phyloP scores from a whole-genome alignment of 2,113 vertebrate genomes.

The Megalops atlanticus region DNA sequence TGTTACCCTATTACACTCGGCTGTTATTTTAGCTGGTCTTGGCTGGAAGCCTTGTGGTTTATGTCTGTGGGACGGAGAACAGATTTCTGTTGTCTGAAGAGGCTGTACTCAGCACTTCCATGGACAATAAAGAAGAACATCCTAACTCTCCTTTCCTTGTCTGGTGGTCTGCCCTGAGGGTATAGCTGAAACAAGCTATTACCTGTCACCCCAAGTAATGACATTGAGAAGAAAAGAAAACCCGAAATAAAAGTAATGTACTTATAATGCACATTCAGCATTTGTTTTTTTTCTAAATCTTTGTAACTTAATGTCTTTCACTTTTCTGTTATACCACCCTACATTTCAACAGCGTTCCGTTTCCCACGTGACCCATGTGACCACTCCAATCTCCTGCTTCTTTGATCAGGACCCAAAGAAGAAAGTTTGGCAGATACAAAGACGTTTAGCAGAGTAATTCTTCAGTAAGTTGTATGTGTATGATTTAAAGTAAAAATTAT shows the following conservation, averaged over 20 bases:
- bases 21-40: slow-evolving; percentile 31
- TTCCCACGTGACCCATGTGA: neutral
- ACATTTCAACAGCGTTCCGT: neutral
- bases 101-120: slow-evolving; percentile 29
- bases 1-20: slow-evolving; percentile 16
- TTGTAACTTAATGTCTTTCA: neutral
- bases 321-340: too few relatives aligned
- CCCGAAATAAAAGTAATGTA: neutral
- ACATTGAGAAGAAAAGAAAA: neutral
- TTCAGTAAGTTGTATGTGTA: too few relatives aligned
- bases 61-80: slow-evolving; percentile 33
- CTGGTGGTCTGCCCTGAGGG: slow-evolving; percentile 17
- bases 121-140: slow-evolving; percentile 35
- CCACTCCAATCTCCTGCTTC: neutral
- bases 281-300: neutral
- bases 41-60: slow-evolving; percentile 19
- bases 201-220: slow-evolving; percentile 40
- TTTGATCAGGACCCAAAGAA: neutral
- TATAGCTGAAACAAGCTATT: slow-evolving; percentile 38
- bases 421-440: neutral
- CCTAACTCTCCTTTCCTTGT: slow-evolving; percentile 28
- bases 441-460: too few relatives aligned
- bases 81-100: slow-evolving; percentile 28
- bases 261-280: neutral
- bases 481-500: too few relatives aligned